A percentile compares a stretch with the other conserved stretches of the same genome.
These are phyloP conservation scores for Drymonia ruficornis DNA, from an alignment of 2,888 invertebrate species.

Conservation along the genomic window DNA sequence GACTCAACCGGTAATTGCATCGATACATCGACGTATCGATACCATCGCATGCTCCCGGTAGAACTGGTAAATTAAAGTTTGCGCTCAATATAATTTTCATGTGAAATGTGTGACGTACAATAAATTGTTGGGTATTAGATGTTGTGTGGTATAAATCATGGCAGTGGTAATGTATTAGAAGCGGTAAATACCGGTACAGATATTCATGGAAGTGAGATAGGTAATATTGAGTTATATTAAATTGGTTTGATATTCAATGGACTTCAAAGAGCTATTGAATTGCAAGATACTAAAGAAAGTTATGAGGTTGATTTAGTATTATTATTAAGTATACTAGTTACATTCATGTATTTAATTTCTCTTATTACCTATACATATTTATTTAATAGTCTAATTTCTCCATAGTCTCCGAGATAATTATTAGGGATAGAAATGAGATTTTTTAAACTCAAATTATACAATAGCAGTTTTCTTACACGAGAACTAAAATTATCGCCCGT, in stretches of 20 bases:
- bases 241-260: background rate
- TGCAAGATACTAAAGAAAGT: background rate
- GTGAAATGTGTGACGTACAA: conserved; percentile 53
- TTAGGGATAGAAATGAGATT: too few species aligned
- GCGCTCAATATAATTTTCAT: conserved; percentile 53
- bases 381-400: too few species aligned
- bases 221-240: background rate
- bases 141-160: conserved; percentile 39
- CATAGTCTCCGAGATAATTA: too few species aligned
- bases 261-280: background rate
- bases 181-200: conserved; percentile 3
- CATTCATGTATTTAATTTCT: too few species aligned
- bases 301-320: background rate
- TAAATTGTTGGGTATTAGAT: conserved; percentile 47
- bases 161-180: conserved; percentile 34
- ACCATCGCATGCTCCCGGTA: conserved; percentile 42
- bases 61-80: conserved; percentile 48
- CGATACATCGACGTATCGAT: conserved; percentile 50
- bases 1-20: conserved; percentile 55
- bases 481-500: background rate
- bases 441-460: too few species aligned
- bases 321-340: too few species aligned
- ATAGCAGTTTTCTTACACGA: background rate
- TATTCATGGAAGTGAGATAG: background rate
- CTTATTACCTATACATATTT: too few species aligned